Percentiles rank a stretch among this genome's conserved stretches.
Evolutionary conservation across 2,888 invertebrate genomes (phyloP).

Genomic region (Clepsis dumicolana): DNA sequence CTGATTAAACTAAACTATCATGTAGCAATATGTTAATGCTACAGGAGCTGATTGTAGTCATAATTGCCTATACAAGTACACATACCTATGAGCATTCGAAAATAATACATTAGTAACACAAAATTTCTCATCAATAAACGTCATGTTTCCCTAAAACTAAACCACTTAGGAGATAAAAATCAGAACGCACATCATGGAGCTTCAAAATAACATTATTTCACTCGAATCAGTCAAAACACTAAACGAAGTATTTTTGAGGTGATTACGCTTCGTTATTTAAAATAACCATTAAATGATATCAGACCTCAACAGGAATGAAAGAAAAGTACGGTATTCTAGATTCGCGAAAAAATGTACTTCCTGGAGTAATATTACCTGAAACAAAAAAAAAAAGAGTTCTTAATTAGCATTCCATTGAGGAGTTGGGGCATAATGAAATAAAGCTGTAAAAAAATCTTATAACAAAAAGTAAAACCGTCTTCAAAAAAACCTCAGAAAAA

Average conservation of each 20-base stretch:
- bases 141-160: conserved; percentile 7
- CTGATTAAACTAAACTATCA: no score
- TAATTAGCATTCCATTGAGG: not conserved
- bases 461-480: not conserved
- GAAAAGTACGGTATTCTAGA: not conserved
- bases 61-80: not conserved
- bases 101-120: not conserved
- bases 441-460: not conserved
- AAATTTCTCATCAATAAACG: not conserved
- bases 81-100: not conserved
- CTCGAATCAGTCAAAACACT: conserved; percentile 3
- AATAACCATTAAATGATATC: not conserved
- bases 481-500: no score
- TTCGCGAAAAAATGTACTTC: not conserved
- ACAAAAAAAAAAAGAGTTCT: not conserved
- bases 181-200: not conserved
- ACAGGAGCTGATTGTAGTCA: not conserved
- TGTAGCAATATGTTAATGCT: not conserved
- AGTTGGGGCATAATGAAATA: not conserved
- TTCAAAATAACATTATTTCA: not conserved
- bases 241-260: not conserved
- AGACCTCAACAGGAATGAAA: conserved; percentile 7
- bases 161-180: not conserved
- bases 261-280: not conserved
- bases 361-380: not conserved